Conservation (phyloP, 2,797 vertebrate genomes). For the Chromis chromis region DNA sequence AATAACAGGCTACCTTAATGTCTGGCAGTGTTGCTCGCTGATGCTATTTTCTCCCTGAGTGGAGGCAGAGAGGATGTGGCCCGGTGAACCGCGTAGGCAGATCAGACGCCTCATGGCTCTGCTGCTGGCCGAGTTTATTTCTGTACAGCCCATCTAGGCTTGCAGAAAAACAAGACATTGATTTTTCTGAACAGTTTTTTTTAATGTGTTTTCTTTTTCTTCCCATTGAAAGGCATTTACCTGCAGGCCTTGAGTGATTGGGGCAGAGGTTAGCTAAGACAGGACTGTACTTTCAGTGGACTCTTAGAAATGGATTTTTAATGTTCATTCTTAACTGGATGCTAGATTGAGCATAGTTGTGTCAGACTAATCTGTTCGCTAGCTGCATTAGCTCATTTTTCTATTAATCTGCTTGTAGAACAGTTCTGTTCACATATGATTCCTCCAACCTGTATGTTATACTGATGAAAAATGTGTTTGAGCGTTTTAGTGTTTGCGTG, state of each 20-base stretch:
- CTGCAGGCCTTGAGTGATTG: slow-evolving; percentile 34
- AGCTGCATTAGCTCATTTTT: background rate
- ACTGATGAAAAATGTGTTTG: background rate
- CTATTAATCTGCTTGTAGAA: slow-evolving; percentile 8
- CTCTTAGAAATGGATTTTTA: slow-evolving; percentile 8
- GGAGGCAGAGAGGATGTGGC: slow-evolving; percentile 76
- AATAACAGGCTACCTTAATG: slow-evolving; percentile 64
- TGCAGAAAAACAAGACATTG: slow-evolving; percentile 52
- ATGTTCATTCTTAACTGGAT: slow-evolving; percentile 22
- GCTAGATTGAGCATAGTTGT: slow-evolving; percentile 3
- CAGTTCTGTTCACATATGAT: background rate
- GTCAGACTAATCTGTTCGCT: slow-evolving; percentile 20
- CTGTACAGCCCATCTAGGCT: slow-evolving; percentile 48
- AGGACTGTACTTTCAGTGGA: background rate
- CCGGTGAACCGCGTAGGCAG: slow-evolving; percentile 75
- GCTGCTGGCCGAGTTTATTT: slow-evolving; percentile 58
- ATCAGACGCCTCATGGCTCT: slow-evolving; percentile 70
- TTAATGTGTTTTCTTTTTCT: background rate
- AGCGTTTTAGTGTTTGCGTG: background rate
- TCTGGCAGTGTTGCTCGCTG: slow-evolving; percentile 52
- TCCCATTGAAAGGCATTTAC: slow-evolving; percentile 37
- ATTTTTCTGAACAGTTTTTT: slow-evolving; percentile 41
- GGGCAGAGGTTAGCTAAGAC: slow-evolving; percentile 22
- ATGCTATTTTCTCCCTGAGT: slow-evolving; percentile 78
- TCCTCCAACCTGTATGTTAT: background rate